These are phyloP conservation scores for Anastrepha ludens DNA, from an alignment of 1,140 invertebrate species.

Conservation along the genomic window DNA sequence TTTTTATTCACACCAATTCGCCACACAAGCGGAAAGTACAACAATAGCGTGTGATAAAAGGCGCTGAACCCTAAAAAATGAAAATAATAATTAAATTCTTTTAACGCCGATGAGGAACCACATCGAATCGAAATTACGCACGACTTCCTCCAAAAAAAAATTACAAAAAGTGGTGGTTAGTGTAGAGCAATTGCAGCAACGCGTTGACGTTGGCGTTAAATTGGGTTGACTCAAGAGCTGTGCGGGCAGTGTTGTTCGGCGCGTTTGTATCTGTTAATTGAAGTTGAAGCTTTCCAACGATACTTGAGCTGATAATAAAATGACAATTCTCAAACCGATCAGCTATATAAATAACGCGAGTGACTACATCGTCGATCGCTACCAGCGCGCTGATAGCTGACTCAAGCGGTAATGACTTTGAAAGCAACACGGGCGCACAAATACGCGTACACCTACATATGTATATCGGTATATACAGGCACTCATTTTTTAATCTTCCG, in stretches of 20 bases:
- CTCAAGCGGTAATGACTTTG: conserved; percentile 33
- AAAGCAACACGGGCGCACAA: not conserved
- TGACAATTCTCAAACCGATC: conserved; percentile 3
- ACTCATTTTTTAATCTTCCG: not conserved
- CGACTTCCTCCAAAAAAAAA: too few species aligned
- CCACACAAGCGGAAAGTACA: not conserved
- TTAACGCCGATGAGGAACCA: not conserved
- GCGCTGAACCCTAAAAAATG: not conserved
- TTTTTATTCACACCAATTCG: not conserved
- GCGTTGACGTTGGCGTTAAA: too few species aligned
- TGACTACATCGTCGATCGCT: not conserved
- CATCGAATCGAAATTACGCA: not conserved
- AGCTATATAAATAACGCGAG: not conserved
- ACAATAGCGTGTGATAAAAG: too few species aligned
- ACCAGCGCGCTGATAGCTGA: not conserved
- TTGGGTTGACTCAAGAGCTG: too few species aligned
- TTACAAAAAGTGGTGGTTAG: not conserved
- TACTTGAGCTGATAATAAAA: not conserved
- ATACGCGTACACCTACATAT: not conserved
- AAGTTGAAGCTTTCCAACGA: not conserved
- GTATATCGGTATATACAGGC: not conserved
- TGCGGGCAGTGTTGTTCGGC: too few species aligned
- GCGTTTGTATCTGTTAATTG: not conserved
- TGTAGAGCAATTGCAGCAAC: not conserved
- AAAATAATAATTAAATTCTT: not conserved